These are phyloP conservation scores for Dufourea novaeangliae DNA, from an alignment of 1,140 invertebrate species.

Conservation along the genomic window DNA sequence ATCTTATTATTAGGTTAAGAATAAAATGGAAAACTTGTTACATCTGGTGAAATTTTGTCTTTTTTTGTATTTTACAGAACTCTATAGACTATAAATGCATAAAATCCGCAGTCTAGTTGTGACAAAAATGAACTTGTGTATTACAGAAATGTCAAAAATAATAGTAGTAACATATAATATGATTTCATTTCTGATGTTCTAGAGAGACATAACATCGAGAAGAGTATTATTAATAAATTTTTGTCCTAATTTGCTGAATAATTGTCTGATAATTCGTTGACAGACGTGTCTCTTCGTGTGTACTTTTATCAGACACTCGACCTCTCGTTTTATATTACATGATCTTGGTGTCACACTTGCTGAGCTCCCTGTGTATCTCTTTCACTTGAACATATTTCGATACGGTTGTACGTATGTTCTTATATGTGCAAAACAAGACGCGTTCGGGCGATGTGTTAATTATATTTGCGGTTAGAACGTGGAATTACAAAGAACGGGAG, in stretches of 20 bases:
- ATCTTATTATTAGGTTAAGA: too few relatives aligned
- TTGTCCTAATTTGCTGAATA: too few relatives aligned
- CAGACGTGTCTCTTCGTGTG: background rate
- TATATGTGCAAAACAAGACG: conserved; percentile 36
- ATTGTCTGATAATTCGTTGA: too few relatives aligned
- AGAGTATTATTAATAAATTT: too few relatives aligned
- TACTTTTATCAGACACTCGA: background rate
- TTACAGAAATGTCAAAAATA: too few relatives aligned
- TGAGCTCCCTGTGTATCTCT: conserved; percentile 28
- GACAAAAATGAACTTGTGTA: too few relatives aligned
- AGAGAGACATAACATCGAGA: background rate
- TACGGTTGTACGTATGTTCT: conserved; percentile 49
- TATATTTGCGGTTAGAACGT: conserved; percentile 60
- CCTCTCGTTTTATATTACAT: background rate
- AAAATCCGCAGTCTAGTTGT: too few relatives aligned
- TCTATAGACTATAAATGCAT: too few relatives aligned
- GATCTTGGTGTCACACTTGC: background rate
- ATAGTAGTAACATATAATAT: too few relatives aligned
- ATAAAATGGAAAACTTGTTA: too few relatives aligned
- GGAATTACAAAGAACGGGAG: conserved; percentile 56
- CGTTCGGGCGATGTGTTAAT: conserved; percentile 45
- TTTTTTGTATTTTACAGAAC: too few relatives aligned
- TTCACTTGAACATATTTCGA: conserved; percentile 38
- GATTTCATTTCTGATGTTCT: background rate
- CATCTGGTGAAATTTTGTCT: too few relatives aligned